A percentile compares a stretch with the other conserved stretches of the same genome.
phyloP scores from a whole-genome alignment of 2,113 vertebrate species.

The Chaetodon auriga region DNA sequence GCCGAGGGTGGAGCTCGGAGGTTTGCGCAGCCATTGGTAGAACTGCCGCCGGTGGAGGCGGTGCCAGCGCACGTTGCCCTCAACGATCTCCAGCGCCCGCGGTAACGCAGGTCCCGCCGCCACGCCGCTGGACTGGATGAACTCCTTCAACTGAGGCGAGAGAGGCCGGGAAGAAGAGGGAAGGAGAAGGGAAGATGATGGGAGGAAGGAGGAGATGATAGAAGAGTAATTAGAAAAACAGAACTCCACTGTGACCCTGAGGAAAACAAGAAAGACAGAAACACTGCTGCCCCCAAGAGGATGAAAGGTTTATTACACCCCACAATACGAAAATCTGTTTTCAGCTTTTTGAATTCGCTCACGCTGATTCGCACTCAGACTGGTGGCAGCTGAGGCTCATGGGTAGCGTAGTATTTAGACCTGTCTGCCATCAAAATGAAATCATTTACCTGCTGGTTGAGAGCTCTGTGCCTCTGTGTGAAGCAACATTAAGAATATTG shows the following conservation, averaged over 20 bases:
- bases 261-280: neutral
- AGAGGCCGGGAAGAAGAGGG: neutral
- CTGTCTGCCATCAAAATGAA: neutral
- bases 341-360: too few species aligned
- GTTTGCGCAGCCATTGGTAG: conserved; percentile 95
- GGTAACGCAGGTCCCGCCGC: conserved; percentile 88
- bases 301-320: neutral
- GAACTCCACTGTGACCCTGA: neutral
- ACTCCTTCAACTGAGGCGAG: conserved; percentile 89
- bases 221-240: conserved; percentile 1
- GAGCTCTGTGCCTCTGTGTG: neutral
- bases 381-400: too few species aligned
- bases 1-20: conserved; percentile 79
- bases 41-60: conserved; percentile 92
- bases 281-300: neutral
- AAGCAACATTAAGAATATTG: neutral
- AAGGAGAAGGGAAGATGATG: neutral
- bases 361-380: too few species aligned
- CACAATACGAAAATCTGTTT: too few species aligned
- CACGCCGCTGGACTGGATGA: conserved; percentile 90
- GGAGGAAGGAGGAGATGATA: neutral
- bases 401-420: too few species aligned
- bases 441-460: neutral
- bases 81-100: conserved; percentile 94
- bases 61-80: conserved; percentile 96